These are phyloP conservation scores for Oryzias dopingdopingensis DNA, from an alignment of 2,797 vertebrate species.

Conservation along the genomic window DNA sequence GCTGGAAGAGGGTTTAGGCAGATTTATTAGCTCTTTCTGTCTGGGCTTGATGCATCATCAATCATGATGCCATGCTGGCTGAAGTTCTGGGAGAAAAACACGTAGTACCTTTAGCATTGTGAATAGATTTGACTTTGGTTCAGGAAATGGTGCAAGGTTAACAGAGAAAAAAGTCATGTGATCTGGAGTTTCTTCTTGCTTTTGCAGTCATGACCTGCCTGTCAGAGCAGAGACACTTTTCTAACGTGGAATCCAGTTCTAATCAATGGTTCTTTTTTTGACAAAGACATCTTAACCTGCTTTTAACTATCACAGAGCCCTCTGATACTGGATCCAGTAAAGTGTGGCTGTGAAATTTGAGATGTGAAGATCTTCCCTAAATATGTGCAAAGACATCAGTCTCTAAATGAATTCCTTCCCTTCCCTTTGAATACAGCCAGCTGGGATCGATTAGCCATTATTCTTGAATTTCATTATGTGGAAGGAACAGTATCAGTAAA, in stretches of 20 bases:
- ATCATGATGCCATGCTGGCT: slow-evolving; percentile 32
- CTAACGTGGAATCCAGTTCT: slow-evolving; percentile 61
- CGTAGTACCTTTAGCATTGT: slow-evolving; percentile 25
- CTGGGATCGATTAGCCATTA: slow-evolving; percentile 65
- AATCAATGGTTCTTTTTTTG: slow-evolving; percentile 71
- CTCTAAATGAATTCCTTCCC: slow-evolving; percentile 45
- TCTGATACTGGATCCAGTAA: slow-evolving; percentile 62
- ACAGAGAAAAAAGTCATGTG: slow-evolving; percentile 4
- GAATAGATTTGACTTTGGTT: slow-evolving; percentile 30
- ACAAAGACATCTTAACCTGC: slow-evolving; percentile 51
- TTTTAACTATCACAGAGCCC: slow-evolving; percentile 63
- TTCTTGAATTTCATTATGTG: slow-evolving; percentile 70
- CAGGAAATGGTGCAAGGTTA: slow-evolving; percentile 10
- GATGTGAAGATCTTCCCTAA: slow-evolving; percentile 60
- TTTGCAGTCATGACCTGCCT: slow-evolving; percentile 20
- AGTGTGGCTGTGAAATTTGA: slow-evolving; percentile 57
- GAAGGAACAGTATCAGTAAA: slow-evolving; percentile 60
- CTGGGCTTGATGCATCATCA: slow-evolving; percentile 40
- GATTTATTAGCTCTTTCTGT: slow-evolving; percentile 52
- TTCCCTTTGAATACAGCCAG: slow-evolving; percentile 41
- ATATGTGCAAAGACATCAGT: slow-evolving; percentile 74
- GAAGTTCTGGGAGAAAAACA: slow-evolving; percentile 25
- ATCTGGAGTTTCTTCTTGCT: neutral
- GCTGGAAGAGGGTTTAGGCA: slow-evolving; percentile 28
- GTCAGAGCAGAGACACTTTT: slow-evolving; percentile 38